Evolutionary conservation across 2,797 vertebrate species (phyloP), one percentile per base, ranked within the genome.

Genomic region (Peromyscus attwateri): DNA sequence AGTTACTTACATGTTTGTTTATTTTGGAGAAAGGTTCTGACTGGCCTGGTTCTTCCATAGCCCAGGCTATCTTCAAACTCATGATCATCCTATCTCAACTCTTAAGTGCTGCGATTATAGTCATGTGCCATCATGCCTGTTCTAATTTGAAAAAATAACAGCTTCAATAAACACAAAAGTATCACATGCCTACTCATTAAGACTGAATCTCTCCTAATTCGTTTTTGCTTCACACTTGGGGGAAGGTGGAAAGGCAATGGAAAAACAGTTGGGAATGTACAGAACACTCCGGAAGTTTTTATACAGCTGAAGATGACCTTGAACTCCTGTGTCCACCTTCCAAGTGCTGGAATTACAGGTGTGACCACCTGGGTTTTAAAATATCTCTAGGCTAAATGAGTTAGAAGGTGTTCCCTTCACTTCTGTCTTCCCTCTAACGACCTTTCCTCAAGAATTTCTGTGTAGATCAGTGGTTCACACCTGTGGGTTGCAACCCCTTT

Each of bases 191-290:
- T 79, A 11, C 71, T 57, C 91, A 43, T 77, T 75, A 70, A 60
- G 88, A 88, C 10, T n/a, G 8, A 43, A 80, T 80, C 12, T 14
- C 84, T 91, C 21, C 60, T 79, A 57, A 66, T 55, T 31, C n/a
- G 73, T 80, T 19, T 92, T 62, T 91, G 31, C 13, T 91, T 84
- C n/a, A 96, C 68, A 16, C 40, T 71, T 66, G 34, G 87, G n/a
- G 27, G n/a, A 66, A 87, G 31, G 16, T 79, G 71, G 71, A 71
- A 71, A 82, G 37, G 57, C 3, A 16, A 12, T 79, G 27, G 62
- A 13, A 79, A 79, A 83, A 62, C 19, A 55, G 34, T 29, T 34
- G 37, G 4, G 12, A 46, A 62, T 34, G 1, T 62, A 13, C 2
- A 17, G 0, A 11, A 19, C 11, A 46, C 8, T 60, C 80, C 43